Conservation (phyloP, 1,140 invertebrate species). For the Ctenoplectra terminalis region DNA sequence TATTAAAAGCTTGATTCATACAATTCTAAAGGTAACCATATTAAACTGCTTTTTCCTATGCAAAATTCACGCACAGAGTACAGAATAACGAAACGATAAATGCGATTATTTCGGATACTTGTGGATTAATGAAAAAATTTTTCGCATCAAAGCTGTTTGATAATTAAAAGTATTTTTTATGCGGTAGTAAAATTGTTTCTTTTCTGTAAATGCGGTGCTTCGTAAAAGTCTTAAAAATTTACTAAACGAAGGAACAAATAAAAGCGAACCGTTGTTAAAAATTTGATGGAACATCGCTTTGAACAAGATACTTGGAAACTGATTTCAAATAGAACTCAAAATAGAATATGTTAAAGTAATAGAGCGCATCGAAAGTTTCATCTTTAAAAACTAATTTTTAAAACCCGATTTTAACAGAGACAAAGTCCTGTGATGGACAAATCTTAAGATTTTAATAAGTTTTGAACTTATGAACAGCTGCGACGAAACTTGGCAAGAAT, state of each 20-base stretch:
- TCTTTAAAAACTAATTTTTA: conserved; percentile 16
- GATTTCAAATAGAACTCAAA: background rate
- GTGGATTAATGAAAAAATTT: background rate
- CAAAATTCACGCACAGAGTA: background rate
- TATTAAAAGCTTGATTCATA: background rate
- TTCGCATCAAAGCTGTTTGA: background rate
- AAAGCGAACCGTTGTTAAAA: too few relatives aligned
- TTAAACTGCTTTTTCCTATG: background rate
- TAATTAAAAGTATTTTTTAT: background rate
- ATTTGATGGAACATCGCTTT: background rate
- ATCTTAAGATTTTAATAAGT: conserved; percentile 17
- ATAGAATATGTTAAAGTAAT: background rate
- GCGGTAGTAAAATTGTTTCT: background rate
- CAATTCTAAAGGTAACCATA: too few relatives aligned
- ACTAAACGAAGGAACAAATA: too few relatives aligned
- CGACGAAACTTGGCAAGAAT: conserved; percentile 18
- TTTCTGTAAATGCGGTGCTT: background rate
- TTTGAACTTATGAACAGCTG: conserved; percentile 6
- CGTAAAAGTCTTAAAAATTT: background rate
- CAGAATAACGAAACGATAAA: background rate
- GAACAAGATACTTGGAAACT: background rate
- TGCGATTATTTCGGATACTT: background rate
- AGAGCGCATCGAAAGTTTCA: background rate
- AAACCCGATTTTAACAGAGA: conserved; percentile 16
- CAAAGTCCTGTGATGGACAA: conserved; percentile 17